Evolutionary conservation across 2,113 vertebrate genomes (phyloP), one percentile per base, ranked within the genome.

Genomic region (Chloroceryle aenea): DNA sequence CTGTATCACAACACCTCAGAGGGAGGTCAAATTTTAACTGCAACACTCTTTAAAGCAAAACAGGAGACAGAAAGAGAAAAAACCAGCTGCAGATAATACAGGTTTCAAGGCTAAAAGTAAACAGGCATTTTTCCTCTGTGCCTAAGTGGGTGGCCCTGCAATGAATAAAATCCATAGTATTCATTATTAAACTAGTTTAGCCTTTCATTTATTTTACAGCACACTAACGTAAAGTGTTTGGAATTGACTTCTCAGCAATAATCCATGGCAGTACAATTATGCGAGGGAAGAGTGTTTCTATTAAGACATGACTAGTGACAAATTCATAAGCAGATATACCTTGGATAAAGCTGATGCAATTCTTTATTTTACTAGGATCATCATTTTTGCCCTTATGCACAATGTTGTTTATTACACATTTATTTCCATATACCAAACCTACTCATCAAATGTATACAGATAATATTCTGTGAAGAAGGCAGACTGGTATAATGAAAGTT

Each of bases 71-170:
- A 40, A 12, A 45, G 6, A 82, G 8, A 68, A 80, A 50, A 68
- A 40, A 30, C 16, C 8, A 55, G 5, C 2, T 64, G 50, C 15
- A 82, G 18, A 7, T 40, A 79, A 79, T 1, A 0, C 0, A 23
- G 9, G 4, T 47, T 91, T 83, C 55, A 74, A 71, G 21, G 38
- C 76, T 19, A 52, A 87, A 83, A 3, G 5, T 21, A 81, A 74
- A 14, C 18, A 62, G 0, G 2, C 63, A 38, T 29, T 81, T 50
- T 69, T 82, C 25, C 29, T 77, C 32, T 80, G 19, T 43, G 9
- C 72, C 1, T 55, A 63, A 59, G 26, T 72, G 42, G 13, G 53
- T 66, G 13, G 63, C n/a, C 67, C 68, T 63, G 17, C 22, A 77
- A 15, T 18, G 12, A 91, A 62, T 87, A 89, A 89, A 80, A 22